A percentile compares a stretch with the other conserved stretches of the same genome.
Evolutionary conservation across 2,113 vertebrate genomes (phyloP).

Genomic region (Misgurnus anguillicaudatus): DNA sequence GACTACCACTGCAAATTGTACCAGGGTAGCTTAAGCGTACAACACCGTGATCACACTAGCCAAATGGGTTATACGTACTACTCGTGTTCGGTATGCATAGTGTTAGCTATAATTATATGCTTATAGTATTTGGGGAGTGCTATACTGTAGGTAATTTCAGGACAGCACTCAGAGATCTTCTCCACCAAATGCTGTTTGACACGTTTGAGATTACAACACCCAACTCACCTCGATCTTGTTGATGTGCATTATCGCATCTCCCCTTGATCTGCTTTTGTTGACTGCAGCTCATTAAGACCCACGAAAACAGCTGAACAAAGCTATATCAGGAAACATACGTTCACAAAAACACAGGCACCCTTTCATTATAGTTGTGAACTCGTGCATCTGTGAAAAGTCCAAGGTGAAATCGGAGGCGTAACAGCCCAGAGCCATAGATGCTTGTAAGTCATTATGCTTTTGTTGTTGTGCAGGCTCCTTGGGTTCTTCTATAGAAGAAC

Average conservation of each 20-base stretch:
- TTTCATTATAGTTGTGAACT: neutral
- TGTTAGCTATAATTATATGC: too few relatives aligned
- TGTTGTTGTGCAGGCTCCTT: neutral
- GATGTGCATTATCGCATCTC: neutral
- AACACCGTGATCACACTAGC: too few relatives aligned
- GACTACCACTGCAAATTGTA: too few relatives aligned
- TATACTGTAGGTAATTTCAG: neutral
- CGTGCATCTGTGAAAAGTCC: neutral
- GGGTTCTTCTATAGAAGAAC: conserved; percentile 9
- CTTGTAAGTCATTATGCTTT: conserved; percentile 18
- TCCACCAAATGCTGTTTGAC: conserved; percentile 8
- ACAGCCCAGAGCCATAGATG: conserved; percentile 5
- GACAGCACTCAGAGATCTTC: neutral
- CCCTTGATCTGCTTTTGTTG: neutral
- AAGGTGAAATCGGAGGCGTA: neutral
- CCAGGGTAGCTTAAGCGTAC: too few relatives aligned
- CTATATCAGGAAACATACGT: neutral
- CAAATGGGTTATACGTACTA: too few relatives aligned
- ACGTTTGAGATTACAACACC: conserved; percentile 1
- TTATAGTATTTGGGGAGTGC: neutral
- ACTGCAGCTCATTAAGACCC: conserved; percentile 19
- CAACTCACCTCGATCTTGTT: neutral
- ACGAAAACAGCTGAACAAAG: neutral
- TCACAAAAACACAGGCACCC: neutral
- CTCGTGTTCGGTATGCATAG: too few relatives aligned